Evolutionary conservation across 2,888 invertebrate genomes (phyloP).

Genomic region (Cheilosia vernalis): DNA sequence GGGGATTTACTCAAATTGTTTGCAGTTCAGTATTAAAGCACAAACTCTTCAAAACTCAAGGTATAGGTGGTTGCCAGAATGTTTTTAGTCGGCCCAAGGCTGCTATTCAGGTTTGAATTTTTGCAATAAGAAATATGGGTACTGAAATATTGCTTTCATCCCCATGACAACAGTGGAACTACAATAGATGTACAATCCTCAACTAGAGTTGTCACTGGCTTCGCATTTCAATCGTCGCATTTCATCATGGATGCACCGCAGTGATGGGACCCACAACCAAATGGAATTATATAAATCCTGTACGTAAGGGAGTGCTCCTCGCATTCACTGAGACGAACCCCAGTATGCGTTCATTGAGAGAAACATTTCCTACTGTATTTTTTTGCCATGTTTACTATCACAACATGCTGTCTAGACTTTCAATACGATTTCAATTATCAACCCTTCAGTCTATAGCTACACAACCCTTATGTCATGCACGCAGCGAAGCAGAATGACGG

Average conservation of each 20-base stretch:
- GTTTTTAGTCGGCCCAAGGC: no score
- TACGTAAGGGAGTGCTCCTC: constrained; percentile 56
- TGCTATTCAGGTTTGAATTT: no score
- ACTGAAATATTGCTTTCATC: no score
- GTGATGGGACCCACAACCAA: background rate
- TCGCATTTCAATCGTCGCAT: constrained; percentile 18
- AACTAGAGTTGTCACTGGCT: constrained; percentile 6
- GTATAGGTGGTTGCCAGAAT: no score
- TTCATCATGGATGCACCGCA: background rate
- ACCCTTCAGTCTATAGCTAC: constrained; percentile 45
- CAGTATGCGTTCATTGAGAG: constrained; percentile 46
- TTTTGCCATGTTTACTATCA: constrained; percentile 42
- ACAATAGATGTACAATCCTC: background rate
- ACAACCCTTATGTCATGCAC: constrained; percentile 66
- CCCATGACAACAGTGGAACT: background rate
- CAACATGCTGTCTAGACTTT: constrained; percentile 67
- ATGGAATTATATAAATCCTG: constrained; percentile 21
- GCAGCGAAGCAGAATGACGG: constrained; percentile 57
- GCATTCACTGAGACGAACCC: constrained; percentile 46
- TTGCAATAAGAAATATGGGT: no score
- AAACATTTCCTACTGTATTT: constrained; percentile 31
- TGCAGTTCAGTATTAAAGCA: background rate
- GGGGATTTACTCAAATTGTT: background rate
- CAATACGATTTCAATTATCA: constrained; percentile 66
- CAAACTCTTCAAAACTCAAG: no score